A percentile compares a stretch with the other conserved stretches of the same genome.
These are phyloP conservation scores for Hippopotamus amphibius DNA, from an alignment of 2,113 vertebrate species.

Conservation along the genomic window DNA sequence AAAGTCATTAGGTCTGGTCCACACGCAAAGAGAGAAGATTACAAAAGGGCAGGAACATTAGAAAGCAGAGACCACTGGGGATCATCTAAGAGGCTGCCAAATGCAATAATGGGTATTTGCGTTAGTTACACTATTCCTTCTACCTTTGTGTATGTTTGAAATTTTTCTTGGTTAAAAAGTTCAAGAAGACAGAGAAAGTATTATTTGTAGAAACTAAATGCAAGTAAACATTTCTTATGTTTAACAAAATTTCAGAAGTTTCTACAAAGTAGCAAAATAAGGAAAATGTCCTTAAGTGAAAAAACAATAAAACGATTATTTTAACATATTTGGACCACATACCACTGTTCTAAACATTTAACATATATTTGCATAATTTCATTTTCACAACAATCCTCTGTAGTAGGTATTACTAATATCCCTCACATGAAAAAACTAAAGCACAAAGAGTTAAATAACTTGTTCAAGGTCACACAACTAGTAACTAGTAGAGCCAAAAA, in stretches of 20 bases:
- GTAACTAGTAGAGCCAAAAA: background rate
- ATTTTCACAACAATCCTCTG: background rate
- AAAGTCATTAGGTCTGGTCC: background rate
- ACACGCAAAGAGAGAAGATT: background rate
- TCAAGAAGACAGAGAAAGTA: background rate
- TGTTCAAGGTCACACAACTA: background rate
- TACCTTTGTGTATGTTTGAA: background rate
- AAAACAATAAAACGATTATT: background rate
- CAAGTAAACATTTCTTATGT: background rate
- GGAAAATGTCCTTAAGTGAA: background rate
- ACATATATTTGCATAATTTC: background rate
- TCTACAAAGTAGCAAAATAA: constrained; percentile 38
- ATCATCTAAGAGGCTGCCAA: background rate
- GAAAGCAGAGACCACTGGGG: background rate
- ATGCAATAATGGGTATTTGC: background rate
- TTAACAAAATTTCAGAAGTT: constrained; percentile 2
- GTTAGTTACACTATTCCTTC: background rate
- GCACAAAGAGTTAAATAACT: constrained; percentile 5
- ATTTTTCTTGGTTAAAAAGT: background rate
- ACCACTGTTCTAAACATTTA: constrained; percentile 19
- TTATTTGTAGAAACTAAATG: constrained; percentile 11
- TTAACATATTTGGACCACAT: constrained; percentile 12
- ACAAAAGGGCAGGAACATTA: background rate
- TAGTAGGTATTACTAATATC: background rate
- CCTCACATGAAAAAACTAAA: background rate